phyloP scores from a whole-genome alignment of 1,140 invertebrate species.

The Drosophila bifasciata region DNA sequence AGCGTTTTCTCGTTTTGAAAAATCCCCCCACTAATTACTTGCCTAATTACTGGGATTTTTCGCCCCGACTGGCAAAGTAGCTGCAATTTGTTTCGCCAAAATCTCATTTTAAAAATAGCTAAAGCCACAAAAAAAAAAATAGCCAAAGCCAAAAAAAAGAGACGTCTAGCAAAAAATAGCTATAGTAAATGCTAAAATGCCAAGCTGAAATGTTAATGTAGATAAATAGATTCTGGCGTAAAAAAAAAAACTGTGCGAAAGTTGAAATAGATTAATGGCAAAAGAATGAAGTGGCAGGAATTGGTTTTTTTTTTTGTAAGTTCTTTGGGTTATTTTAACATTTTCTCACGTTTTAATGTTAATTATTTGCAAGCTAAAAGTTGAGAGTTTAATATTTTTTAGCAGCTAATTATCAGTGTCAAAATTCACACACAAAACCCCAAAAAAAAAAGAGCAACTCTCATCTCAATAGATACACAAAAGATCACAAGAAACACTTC shows the following conservation, averaged over 20 bases:
- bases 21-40: conserved; percentile 75
- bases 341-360: too few relatives aligned
- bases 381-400: too few relatives aligned
- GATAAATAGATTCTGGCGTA: conserved; percentile 34
- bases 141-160: conserved; percentile 21
- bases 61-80: conserved; percentile 54
- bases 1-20: conserved; percentile 43
- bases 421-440: too few relatives aligned
- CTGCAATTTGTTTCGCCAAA: conserved; percentile 69
- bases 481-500: too few relatives aligned
- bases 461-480: too few relatives aligned
- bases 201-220: conserved; percentile 51
- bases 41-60: conserved; percentile 73
- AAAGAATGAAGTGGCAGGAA: conserved; percentile 30
- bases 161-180: conserved; percentile 28
- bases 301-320: not conserved
- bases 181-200: conserved; percentile 46
- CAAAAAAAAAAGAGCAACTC: too few relatives aligned
- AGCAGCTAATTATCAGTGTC: too few relatives aligned
- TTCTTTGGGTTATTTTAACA: too few relatives aligned
- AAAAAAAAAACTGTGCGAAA: not conserved
- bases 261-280: conserved; percentile 43
- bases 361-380: too few relatives aligned
- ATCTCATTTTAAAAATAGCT: conserved; percentile 60
- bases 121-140: conserved; percentile 30